phyloP scores from a whole-genome alignment of 2,113 vertebrate genomes.

The Apeltes quadracus region DNA sequence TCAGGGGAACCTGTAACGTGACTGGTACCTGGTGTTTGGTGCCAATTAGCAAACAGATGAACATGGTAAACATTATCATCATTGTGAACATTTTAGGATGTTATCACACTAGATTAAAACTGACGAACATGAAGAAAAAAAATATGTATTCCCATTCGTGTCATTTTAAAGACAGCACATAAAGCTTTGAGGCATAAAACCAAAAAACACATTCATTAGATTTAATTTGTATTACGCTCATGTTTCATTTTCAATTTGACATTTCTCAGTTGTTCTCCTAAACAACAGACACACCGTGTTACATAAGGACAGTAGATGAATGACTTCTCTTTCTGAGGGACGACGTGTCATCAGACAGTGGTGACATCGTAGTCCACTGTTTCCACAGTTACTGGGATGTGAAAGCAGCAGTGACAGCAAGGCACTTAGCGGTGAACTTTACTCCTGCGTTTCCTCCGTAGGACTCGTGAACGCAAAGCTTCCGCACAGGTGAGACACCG shows the following conservation, averaged over 20 bases:
- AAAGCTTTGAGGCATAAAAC: not conserved
- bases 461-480: no score
- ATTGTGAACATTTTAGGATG: no score
- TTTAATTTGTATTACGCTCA: not conserved
- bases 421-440: conserved; percentile 65
- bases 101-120: not conserved
- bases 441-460: conserved; percentile 12
- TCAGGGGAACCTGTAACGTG: no score
- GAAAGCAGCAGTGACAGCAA: conserved; percentile 52
- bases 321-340: not conserved
- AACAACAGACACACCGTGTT: not conserved
- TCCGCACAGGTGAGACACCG: conserved; percentile 32
- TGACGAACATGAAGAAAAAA: not conserved
- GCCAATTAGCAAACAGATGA: no score
- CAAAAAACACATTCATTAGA: not conserved
- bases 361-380: not conserved
- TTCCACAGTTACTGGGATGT: conserved; percentile 41
- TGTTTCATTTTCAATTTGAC: not conserved
- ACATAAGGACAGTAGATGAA: no score
- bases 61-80: no score
- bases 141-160: no score
- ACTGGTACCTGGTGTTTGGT: no score
- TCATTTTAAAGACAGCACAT: not conserved
- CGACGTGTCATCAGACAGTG: not conserved
- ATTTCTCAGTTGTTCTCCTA: not conserved